These are phyloP conservation scores for Galendromus occidentalis DNA, from an alignment of 1,140 invertebrate species.

Conservation along the genomic window DNA sequence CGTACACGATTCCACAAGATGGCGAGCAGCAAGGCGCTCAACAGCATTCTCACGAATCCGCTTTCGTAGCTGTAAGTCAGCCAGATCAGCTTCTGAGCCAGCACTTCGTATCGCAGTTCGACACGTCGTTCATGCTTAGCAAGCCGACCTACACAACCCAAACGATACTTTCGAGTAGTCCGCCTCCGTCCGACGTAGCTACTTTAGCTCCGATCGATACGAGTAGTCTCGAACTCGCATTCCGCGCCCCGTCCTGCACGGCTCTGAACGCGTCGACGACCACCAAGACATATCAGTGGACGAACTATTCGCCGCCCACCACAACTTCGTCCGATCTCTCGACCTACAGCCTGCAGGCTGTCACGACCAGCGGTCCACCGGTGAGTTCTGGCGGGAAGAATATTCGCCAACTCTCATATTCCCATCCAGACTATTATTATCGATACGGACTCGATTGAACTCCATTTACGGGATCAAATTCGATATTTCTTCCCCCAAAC, in stretches of 20 bases:
- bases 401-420: no score
- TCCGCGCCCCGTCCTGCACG: no score
- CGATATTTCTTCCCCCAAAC: no score
- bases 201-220: no score
- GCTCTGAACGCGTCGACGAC: background rate
- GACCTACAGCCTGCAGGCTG: background rate
- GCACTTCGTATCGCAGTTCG: slow-evolving; percentile 6
- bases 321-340: slow-evolving; percentile 10
- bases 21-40: background rate
- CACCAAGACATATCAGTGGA: slow-evolving; percentile 6
- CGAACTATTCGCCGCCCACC: slow-evolving; percentile 5
- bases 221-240: no score
- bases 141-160: slow-evolving; percentile 8
- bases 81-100: background rate
- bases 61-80: background rate
- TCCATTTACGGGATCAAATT: no score
- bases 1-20: background rate
- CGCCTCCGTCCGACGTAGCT: no score
- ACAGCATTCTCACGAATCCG: background rate
- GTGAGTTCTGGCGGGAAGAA: no score
- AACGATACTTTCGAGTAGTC: background rate
- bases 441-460: no score
- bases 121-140: background rate
- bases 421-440: no score
- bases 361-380: background rate